Evolutionary conservation across 2,888 invertebrate species (phyloP), one percentile per base, ranked within the genome.

Genomic region (Caenorhabditis sinica): DNA sequence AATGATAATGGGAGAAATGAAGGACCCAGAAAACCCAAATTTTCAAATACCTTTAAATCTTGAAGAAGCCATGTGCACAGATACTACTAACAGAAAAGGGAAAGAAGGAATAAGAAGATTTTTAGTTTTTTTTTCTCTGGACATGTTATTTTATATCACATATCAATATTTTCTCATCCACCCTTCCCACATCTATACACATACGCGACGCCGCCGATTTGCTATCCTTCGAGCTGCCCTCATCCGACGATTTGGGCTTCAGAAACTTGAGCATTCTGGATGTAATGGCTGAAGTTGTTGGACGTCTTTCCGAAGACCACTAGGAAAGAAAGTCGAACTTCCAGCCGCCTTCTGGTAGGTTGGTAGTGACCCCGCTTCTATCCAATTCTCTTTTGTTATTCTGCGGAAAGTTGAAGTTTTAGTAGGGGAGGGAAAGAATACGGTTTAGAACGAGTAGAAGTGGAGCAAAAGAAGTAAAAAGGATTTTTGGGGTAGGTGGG

Each of bases 191-290:
- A n/a, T n/a, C n/a, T n/a, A n/a, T 36, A 25, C 40, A 85, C 89
- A 77, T 86, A 89, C 90, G 84, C 66, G 85, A 88, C 33, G 87
- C 89, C 40, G 82, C 75, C 33, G 89, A 83, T 65, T 87, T 89
- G 85, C 61, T 85, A 69, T 89, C 89, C 75, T 86, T 89, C 73
- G 86, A 83, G 69, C 86, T 84, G 68, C 86, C 85, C 66, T 90
- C 90, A 79, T 90, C 90, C 65, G 89, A 89, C 60, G 87, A 83
- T 71, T 90, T 89, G 28, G 79, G 77, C 83, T 90, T 90, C 74
- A 90, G 82, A 82, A 90, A 90, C 86, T 90, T 90, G 82, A 90
- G 88, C 90, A 90, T 90, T 60, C 36, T 72, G 36, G 61, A 25
- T 43, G 36, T 30, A 56, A 43, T 53, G 51, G 36, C 65, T 65